Percentiles rank a stretch among this genome's conserved stretches.
These are phyloP conservation scores for Drosophila histrio DNA, from an alignment of 2,888 invertebrate species.

Conservation along the genomic window DNA sequence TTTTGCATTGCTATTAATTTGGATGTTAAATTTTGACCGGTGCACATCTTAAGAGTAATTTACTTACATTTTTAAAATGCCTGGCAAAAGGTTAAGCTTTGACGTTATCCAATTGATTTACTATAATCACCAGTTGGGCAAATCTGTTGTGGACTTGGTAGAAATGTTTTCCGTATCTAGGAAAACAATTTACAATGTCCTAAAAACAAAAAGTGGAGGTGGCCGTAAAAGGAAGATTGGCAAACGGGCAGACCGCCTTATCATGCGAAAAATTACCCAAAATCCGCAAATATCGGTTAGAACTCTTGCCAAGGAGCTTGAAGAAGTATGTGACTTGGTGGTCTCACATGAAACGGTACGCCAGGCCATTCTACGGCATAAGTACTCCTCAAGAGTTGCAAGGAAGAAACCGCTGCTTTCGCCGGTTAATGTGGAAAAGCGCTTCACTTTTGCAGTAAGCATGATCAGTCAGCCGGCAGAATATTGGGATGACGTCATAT, in stretches of 20 bases:
- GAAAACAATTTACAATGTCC: not conserved
- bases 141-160: not conserved
- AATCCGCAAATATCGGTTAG: not conserved
- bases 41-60: not conserved
- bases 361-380: not conserved
- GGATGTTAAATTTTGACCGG: not conserved
- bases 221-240: not conserved
- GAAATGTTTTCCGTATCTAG: not conserved
- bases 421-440: not conserved
- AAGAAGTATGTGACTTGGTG: not conserved
- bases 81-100: not conserved
- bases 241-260: not conserved
- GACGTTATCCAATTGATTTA: not conserved
- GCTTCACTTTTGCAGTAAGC: not conserved
- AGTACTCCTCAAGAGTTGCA: not conserved
- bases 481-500: not conserved
- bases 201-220: not conserved
- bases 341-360: constrained; percentile 1
- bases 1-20: not conserved
- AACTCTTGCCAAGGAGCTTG: constrained; percentile 4
- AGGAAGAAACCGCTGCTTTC: not conserved
- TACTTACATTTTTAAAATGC: not conserved
- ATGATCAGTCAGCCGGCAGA: too few relatives aligned
- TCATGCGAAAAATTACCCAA: not conserved
- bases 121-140: not conserved